A percentile compares a stretch with the other conserved stretches of the same genome.
phyloP scores from a whole-genome alignment of 1,140 invertebrate species.

The Trypoxylus dichotomus region DNA sequence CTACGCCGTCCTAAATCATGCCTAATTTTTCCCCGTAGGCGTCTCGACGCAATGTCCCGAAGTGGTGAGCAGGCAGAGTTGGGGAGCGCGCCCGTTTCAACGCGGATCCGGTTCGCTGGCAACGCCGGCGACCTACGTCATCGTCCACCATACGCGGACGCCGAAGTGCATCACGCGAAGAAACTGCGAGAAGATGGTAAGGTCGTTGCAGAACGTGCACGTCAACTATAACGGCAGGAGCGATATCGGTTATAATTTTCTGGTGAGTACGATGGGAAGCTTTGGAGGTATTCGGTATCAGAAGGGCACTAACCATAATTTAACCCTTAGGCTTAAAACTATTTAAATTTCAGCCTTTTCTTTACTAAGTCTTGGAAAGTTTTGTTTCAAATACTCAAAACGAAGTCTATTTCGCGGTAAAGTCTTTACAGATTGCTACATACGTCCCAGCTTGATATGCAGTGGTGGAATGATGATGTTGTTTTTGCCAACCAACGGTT shows the following conservation, averaged over 20 bases:
- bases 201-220: neutral
- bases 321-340: too few relatives aligned
- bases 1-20: neutral
- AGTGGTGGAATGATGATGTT: too few relatives aligned
- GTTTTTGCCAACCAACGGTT: too few relatives aligned
- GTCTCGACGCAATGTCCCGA: neutral
- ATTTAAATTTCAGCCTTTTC: too few relatives aligned
- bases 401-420: too few relatives aligned
- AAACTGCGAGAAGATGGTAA: neutral
- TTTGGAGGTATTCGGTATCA: too few relatives aligned
- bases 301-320: too few relatives aligned
- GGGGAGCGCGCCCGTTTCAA: neutral
- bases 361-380: too few relatives aligned
- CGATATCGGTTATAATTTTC: constrained; percentile 11
- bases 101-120: neutral
- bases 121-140: neutral
- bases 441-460: too few relatives aligned
- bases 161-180: neutral
- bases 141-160: constrained; percentile 10
- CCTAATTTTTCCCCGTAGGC: constrained; percentile 5
- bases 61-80: constrained; percentile 25
- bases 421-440: too few relatives aligned
- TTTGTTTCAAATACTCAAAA: too few relatives aligned
- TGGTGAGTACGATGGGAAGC: constrained; percentile 21
- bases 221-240: neutral